Evolutionary conservation across 1,140 invertebrate genomes (phyloP).

Genomic region (Heliothis subflexa): DNA sequence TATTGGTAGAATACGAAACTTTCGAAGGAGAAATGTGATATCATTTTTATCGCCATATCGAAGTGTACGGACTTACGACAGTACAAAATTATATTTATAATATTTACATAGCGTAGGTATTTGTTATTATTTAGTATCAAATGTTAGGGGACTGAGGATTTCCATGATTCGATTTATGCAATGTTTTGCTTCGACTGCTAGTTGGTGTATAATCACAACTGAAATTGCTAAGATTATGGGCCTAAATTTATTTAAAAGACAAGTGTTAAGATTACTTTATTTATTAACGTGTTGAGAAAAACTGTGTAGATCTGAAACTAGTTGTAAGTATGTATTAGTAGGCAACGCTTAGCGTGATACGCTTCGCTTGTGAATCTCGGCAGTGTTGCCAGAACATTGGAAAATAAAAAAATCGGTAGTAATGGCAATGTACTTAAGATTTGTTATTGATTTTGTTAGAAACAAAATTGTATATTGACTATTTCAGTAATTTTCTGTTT

Average conservation of each 20-base stretch:
- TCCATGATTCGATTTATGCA: not conserved
- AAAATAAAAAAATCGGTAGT: constrained; percentile 26
- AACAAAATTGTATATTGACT: constrained; percentile 48
- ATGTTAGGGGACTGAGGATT: constrained; percentile 35
- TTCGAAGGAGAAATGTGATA: constrained; percentile 67
- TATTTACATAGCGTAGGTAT: constrained; percentile 56
- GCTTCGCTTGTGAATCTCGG: constrained; percentile 30
- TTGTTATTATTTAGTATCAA: constrained; percentile 56
- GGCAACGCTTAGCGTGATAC: constrained; percentile 28
- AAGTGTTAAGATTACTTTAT: constrained; percentile 49
- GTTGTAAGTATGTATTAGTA: constrained; percentile 36
- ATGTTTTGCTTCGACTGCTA: not conserved
- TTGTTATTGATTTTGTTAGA: constrained; percentile 52
- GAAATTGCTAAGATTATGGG: constrained; percentile 25
- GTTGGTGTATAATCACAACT: constrained; percentile 36
- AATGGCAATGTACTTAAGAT: constrained; percentile 59
- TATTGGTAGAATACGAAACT: constrained; percentile 61
- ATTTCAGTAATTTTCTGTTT: constrained; percentile 42
- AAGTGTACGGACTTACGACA: constrained; percentile 68
- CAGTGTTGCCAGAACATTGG: constrained; percentile 47
- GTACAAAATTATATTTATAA: constrained; percentile 79
- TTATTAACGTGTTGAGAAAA: constrained; percentile 59
- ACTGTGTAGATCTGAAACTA: constrained; percentile 60
- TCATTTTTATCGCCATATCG: constrained; percentile 61
- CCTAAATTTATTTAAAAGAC: constrained; percentile 48